Percentiles rank a stretch among this genome's conserved stretches.
phyloP scores from a whole-genome alignment of 2,797 vertebrate genomes.

The Acipenser oxyrinchus region DNA sequence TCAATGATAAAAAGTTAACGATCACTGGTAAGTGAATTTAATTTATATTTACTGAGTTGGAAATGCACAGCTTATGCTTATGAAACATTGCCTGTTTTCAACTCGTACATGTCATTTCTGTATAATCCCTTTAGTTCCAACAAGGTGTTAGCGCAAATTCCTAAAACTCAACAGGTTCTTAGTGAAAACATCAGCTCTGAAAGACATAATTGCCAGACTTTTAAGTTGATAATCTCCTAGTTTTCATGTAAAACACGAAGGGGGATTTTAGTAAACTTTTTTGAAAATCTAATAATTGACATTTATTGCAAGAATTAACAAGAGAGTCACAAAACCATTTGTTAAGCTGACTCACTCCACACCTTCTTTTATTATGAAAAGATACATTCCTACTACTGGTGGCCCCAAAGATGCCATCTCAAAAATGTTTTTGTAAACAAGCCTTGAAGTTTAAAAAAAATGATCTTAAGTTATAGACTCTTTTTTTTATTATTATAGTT shows the following conservation, averaged over 20 bases:
- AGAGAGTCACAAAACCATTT: conserved; percentile 47
- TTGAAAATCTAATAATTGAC: conserved; percentile 57
- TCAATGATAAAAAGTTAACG: neutral
- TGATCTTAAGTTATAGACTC: no score
- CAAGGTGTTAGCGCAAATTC: conserved; percentile 50
- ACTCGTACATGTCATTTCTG: conserved; percentile 49
- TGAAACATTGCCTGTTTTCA: conserved; percentile 41
- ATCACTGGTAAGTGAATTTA: neutral
- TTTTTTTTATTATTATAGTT: neutral
- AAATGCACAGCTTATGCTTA: conserved; percentile 29
- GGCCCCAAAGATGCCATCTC: conserved; percentile 1
- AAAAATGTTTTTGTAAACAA: conserved; percentile 1
- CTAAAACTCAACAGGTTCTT: conserved; percentile 50
- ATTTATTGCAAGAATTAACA: conserved; percentile 54
- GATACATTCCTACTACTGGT: conserved; percentile 5
- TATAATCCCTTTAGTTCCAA: conserved; percentile 57
- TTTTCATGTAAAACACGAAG: conserved; percentile 35
- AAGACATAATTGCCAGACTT: conserved; percentile 44
- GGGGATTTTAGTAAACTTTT: conserved; percentile 47
- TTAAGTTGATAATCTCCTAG: conserved; percentile 27
- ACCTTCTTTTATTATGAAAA: conserved; percentile 11
- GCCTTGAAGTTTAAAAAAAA: neutral
- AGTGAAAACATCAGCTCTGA: conserved; percentile 43
- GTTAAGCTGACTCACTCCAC: conserved; percentile 52
- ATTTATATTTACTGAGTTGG: conserved; percentile 11